Evolutionary conservation across 2,797 vertebrate species (phyloP).

Genomic region (Mionectes olivaceus): DNA sequence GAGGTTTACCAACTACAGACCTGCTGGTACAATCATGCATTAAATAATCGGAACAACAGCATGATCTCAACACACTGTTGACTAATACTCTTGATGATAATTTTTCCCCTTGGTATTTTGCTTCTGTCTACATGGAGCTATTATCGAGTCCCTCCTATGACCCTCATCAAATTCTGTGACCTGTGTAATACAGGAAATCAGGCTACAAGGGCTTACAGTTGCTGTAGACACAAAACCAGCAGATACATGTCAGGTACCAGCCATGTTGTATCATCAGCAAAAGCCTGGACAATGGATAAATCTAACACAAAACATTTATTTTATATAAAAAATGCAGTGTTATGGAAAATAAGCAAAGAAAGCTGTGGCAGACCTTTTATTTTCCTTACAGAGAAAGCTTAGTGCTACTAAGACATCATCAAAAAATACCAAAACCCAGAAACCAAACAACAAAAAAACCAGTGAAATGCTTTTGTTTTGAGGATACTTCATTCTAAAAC

Average conservation of each 20-base stretch:
- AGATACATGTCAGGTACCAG: neutral
- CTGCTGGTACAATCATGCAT: neutral
- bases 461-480: neutral
- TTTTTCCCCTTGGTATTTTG: conserved; percentile 26
- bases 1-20: neutral
- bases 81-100: neutral
- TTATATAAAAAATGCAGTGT: neutral
- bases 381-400: neutral
- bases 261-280: neutral
- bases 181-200: conserved; percentile 35
- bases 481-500: neutral
- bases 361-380: neutral
- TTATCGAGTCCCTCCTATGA: neutral
- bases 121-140: neutral
- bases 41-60: neutral
- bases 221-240: neutral
- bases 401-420: neutral
- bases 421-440: accelerated
- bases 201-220: neutral
- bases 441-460: accelerated
- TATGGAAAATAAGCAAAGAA: neutral
- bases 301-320: neutral
- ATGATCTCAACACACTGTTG: neutral
- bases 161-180: conserved; percentile 33
- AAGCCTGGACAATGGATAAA: neutral